Evolutionary conservation across 2,113 vertebrate genomes (phyloP).

Genomic region (Acanthochromis polyacanthus): DNA sequence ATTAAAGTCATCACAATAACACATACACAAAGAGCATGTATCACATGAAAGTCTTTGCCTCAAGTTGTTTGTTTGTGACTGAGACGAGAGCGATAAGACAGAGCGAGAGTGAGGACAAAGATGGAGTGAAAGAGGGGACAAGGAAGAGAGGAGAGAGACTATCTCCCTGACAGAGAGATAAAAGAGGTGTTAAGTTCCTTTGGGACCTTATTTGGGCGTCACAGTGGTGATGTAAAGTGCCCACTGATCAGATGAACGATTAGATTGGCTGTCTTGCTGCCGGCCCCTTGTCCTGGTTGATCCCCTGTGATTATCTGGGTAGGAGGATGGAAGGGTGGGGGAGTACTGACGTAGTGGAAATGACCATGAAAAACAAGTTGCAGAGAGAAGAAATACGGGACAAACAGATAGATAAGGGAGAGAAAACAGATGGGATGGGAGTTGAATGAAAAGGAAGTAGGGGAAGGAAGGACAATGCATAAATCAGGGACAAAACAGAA

Average conservation of each 20-base stretch:
- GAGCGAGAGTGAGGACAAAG: slow-evolving; percentile 64
- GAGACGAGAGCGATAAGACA: slow-evolving; percentile 56
- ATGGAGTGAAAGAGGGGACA: slow-evolving; percentile 51
- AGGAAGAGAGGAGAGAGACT: slow-evolving; percentile 51
- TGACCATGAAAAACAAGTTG: slow-evolving; percentile 60
- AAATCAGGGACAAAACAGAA: not conserved
- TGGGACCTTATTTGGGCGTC: slow-evolving; percentile 77
- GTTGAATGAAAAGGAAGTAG: slow-evolving; percentile 4
- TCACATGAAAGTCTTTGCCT: slow-evolving; percentile 66
- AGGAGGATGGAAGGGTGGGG: slow-evolving; percentile 38
- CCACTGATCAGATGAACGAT: slow-evolving; percentile 81
- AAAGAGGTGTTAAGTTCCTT: slow-evolving; percentile 75
- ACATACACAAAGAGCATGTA: slow-evolving; percentile 39
- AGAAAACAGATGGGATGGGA: slow-evolving; percentile 15
- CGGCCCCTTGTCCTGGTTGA: slow-evolving; percentile 71
- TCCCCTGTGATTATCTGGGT: slow-evolving; percentile 74
- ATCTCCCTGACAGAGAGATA: slow-evolving; percentile 76
- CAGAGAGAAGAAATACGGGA: slow-evolving; percentile 6
- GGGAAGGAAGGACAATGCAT: not conserved
- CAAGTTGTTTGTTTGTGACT: slow-evolving; percentile 62
- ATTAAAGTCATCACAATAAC: slow-evolving; percentile 34
- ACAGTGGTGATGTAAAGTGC: slow-evolving; percentile 73
- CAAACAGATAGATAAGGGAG: slow-evolving; percentile 2
- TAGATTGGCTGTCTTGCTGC: slow-evolving; percentile 76
- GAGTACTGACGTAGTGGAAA: slow-evolving; percentile 55